Evolutionary conservation across 1,140 invertebrate species (phyloP).

Genomic region (Bombus fervidus): DNA sequence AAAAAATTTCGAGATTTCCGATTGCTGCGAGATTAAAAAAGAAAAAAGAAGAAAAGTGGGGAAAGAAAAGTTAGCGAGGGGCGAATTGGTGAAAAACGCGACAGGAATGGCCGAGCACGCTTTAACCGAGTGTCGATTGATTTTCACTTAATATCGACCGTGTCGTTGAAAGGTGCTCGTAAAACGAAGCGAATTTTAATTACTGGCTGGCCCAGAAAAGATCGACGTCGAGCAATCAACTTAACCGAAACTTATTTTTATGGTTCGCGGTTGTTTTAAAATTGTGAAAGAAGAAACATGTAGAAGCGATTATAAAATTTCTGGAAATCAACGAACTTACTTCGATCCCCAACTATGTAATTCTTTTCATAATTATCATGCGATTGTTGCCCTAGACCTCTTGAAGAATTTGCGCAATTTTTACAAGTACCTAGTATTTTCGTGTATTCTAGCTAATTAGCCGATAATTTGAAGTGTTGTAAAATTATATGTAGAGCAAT

Average conservation of each 20-base stretch:
- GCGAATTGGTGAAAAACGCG: background rate
- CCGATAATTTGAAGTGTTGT: background rate
- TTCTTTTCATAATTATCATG: constrained; percentile 26
- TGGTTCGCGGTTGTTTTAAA: constrained; percentile 10
- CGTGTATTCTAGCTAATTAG: background rate
- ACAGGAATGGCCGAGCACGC: constrained; percentile 2
- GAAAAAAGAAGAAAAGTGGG: background rate
- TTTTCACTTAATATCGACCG: constrained; percentile 51
- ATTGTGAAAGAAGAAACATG: background rate
- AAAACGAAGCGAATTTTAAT: constrained; percentile 51
- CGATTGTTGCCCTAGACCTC: background rate
- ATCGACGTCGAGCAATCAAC: constrained; percentile 51
- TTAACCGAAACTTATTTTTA: constrained; percentile 42
- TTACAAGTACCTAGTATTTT: background rate
- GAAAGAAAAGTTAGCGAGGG: background rate
- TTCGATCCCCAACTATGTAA: background rate
- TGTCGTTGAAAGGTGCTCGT: constrained; percentile 23
- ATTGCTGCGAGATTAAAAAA: constrained; percentile 4
- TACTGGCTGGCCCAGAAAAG: constrained; percentile 36
- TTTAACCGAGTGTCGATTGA: constrained; percentile 33
- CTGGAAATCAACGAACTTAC: background rate
- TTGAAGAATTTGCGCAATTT: background rate
- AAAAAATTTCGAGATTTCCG: constrained; percentile 15
- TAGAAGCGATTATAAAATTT: constrained; percentile 7
- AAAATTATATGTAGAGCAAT: background rate